Conservation (phyloP, 2,888 invertebrate species). For the Zonitis immaculata region DNA sequence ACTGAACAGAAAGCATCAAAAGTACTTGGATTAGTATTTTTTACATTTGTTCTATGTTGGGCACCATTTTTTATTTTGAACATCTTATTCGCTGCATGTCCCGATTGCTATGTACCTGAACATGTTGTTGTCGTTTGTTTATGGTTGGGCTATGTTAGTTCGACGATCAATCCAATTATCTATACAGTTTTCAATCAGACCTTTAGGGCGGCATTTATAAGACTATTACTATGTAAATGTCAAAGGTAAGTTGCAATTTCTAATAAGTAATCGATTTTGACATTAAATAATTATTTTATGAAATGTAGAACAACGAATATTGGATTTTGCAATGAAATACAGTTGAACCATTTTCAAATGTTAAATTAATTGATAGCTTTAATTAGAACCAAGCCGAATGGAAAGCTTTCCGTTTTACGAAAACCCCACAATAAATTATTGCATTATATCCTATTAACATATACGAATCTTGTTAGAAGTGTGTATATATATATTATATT, state of each 20-base stretch:
- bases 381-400: background rate
- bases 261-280: too few species aligned
- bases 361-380: conserved; percentile 3
- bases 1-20: conserved; percentile 95
- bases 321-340: background rate
- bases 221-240: conserved; percentile 70
- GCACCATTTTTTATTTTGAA: conserved; percentile 88
- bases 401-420: background rate
- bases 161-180: conserved; percentile 90
- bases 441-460: background rate
- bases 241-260: conserved; percentile 55
- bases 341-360: background rate
- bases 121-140: conserved; percentile 76
- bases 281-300: too few species aligned
- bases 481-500: too few species aligned
- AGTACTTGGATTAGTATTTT: conserved; percentile 86
- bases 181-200: conserved; percentile 90
- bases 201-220: conserved; percentile 79
- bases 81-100: conserved; percentile 80
- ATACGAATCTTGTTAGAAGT: background rate
- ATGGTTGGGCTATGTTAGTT: conserved; percentile 90
- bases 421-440: conserved; percentile 1
- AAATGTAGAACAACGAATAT: background rate
- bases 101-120: conserved; percentile 69
- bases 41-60: conserved; percentile 91